phyloP scores from a whole-genome alignment of 2,888 invertebrate species.

The Cerceris rybyensis region DNA sequence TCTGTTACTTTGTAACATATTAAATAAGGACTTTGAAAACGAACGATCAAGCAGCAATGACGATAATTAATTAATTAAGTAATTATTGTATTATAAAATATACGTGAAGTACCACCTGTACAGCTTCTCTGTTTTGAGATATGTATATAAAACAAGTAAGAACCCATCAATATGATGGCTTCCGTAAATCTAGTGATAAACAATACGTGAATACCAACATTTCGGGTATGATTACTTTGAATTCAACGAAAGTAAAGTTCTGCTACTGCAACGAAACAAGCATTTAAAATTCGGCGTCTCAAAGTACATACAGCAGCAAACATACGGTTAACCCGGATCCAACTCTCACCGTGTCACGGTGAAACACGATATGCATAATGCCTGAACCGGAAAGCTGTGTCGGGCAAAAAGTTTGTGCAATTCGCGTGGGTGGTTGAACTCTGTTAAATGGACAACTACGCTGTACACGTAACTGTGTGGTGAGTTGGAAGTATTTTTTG shows the following conservation, averaged over 20 bases:
- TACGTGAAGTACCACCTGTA: too few relatives aligned
- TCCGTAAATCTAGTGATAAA: too few relatives aligned
- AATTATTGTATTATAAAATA: too few relatives aligned
- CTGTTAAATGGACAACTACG: not conserved
- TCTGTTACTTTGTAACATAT: too few relatives aligned
- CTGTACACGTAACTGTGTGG: constrained; percentile 12
- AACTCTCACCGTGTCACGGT: constrained; percentile 6
- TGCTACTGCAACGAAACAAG: not conserved
- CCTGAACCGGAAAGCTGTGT: constrained; percentile 43
- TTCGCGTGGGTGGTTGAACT: constrained; percentile 31
- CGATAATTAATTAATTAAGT: too few relatives aligned
- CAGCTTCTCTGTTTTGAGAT: too few relatives aligned
- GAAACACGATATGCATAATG: constrained; percentile 24
- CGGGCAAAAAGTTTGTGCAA: constrained; percentile 30
- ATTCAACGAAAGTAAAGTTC: too few relatives aligned
- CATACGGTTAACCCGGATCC: constrained; percentile 15
- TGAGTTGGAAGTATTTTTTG: not conserved
- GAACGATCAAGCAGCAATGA: too few relatives aligned
- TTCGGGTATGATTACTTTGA: not conserved
- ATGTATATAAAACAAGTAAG: too few relatives aligned
- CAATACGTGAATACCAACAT: too few relatives aligned
- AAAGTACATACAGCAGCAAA: not conserved
- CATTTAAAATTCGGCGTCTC: not conserved
- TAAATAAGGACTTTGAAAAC: too few relatives aligned
- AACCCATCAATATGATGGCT: too few relatives aligned